Percentiles rank a stretch among this genome's conserved stretches.
Evolutionary conservation across 2,797 vertebrate genomes (phyloP).

Genomic region (Discoglossus pictus): DNA sequence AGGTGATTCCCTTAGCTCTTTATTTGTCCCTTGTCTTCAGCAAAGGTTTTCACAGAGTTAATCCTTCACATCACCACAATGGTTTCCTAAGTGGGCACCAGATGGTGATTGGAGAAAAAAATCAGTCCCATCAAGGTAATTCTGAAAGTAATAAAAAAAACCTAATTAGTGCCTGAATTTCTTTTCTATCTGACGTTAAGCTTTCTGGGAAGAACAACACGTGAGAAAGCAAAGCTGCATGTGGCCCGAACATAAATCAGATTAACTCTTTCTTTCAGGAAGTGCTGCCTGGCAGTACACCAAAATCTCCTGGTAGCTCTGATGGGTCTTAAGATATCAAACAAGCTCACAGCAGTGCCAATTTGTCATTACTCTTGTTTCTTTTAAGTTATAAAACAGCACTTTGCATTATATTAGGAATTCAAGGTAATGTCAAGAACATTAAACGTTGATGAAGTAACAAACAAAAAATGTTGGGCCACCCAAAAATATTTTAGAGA

Average conservation of each 20-base stretch:
- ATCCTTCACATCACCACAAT: background rate
- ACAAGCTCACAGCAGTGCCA: too few species aligned
- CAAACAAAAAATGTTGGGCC: too few species aligned
- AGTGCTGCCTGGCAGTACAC: background rate
- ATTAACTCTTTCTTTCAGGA: constrained; percentile 30
- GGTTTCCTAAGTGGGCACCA: constrained; percentile 47
- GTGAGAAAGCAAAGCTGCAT: constrained; percentile 60
- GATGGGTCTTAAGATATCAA: too few species aligned
- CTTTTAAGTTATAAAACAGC: too few species aligned
- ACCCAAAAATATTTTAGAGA: too few species aligned
- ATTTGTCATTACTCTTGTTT: too few species aligned
- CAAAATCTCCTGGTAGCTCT: constrained; percentile 3
- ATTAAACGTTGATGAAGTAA: background rate
- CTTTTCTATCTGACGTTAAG: constrained; percentile 49
- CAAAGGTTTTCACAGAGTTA: background rate
- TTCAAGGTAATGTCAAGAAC: too few species aligned
- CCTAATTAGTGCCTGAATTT: constrained; percentile 35
- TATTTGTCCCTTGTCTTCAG: background rate
- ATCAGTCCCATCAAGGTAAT: constrained; percentile 9
- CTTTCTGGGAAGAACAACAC: constrained; percentile 42
- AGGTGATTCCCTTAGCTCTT: background rate
- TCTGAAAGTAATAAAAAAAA: constrained; percentile 21
- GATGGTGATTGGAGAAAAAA: constrained; percentile 45
- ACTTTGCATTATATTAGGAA: too few species aligned
- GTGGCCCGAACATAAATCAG: constrained; percentile 61